A percentile compares a stretch with the other conserved stretches of the same genome.
Conservation (phyloP, 2,888 invertebrate genomes). For the Drosophila lutescens region DNA sequence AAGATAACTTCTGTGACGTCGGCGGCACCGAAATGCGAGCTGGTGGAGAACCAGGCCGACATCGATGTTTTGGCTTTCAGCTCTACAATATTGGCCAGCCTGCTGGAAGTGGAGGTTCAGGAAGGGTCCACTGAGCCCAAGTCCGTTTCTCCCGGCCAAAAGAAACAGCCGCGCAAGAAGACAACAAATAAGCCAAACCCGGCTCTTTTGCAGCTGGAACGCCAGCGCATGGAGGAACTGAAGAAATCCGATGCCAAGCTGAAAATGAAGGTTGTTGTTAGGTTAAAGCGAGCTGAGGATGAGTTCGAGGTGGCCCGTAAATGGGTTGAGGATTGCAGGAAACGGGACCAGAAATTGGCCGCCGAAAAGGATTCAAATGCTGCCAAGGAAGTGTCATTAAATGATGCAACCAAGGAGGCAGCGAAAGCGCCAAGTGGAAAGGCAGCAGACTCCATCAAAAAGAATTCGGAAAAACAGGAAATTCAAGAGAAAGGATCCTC, state of each 20-base stretch:
- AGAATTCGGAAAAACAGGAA: background rate
- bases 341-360: background rate
- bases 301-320: constrained; percentile 75
- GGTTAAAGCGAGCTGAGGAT: constrained; percentile 76
- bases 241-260: constrained; percentile 81
- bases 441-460: too few relatives aligned
- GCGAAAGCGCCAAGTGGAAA: constrained; percentile 1
- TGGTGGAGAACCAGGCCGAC: constrained; percentile 19
- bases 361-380: background rate
- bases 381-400: background rate
- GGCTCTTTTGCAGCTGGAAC: constrained; percentile 81
- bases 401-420: background rate
- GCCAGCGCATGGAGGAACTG: constrained; percentile 79
- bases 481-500: background rate
- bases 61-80: constrained; percentile 67
- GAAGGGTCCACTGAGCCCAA: constrained; percentile 55
- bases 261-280: constrained; percentile 77
- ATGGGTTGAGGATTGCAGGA: constrained; percentile 55
- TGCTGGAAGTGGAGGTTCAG: constrained; percentile 82
- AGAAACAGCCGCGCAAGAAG: constrained; percentile 83
- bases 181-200: constrained; percentile 83
- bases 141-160: constrained; percentile 37
- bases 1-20: constrained; percentile 54
- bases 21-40: constrained; percentile 23
- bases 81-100: constrained; percentile 80